Base-by-base conservation (phyloP, 2,797 vertebrate species). In the Rhinogobio ventralis region DNA sequence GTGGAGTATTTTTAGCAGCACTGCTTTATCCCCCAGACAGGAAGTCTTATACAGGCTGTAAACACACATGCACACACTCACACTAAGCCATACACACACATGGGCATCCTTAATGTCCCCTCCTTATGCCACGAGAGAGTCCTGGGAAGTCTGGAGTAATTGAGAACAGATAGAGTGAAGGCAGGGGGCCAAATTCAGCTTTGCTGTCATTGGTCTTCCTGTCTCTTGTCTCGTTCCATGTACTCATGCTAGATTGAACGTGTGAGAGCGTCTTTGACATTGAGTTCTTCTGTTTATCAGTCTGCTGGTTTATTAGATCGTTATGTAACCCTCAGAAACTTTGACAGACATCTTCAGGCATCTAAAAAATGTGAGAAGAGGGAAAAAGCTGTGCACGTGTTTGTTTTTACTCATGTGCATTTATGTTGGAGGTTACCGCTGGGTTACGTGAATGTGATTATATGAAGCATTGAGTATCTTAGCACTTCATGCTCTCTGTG, bases 1-100 rank as follows among this genome's bases (percentile, higher is more conserved):
- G 64, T 30, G 9, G 86, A 69, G 88, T 96, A 96, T 96, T 95
- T 95, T 95, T 95, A 96, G 94, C 90, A 91, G 84, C 89, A 86
- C 88, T 91, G 88, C 91, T 93, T 87, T 91, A 89, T 90, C 66
- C 88, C 84, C 81, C 84, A 91, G 90, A 92, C 92, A 93, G 94
- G 94, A 95, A 94, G 90, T 93, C 90, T 86, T 85, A 92, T 85
- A 92, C 89, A 91, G 91, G 90, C 89, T 81, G 68, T 89, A 85
- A 87, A 88, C 86, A 90, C 90, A 91, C 92, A 91, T 89, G 89
- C 88, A 91, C 90, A 88, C 86, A 88, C 86, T 77, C 68, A 73
- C 46, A 82, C 33, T 33, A 75, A 86, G 75, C 67, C 78, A 82
- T 51, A 51, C 82, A 74, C 82, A 80, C 46, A 87, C 42, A 83